Evolutionary conservation across 2,797 vertebrate genomes (phyloP).

Genomic region (Crotalus adamanteus): DNA sequence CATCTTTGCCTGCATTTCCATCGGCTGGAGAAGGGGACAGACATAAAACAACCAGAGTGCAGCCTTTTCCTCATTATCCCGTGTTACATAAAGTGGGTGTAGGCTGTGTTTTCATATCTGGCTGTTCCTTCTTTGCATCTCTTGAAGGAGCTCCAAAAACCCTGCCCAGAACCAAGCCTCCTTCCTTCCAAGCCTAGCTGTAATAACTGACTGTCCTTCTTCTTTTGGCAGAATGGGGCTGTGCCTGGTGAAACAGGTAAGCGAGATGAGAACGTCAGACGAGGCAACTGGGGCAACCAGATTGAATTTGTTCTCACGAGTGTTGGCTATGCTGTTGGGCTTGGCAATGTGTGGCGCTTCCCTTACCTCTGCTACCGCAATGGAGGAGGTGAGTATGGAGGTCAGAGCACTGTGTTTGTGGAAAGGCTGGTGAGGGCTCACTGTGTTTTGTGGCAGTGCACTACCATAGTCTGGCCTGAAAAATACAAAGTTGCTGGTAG

Average conservation of each 20-base stretch:
- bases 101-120: not conserved
- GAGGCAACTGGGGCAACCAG: conserved; percentile 99
- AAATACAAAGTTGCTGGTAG: not conserved
- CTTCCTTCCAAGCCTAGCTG: not conserved
- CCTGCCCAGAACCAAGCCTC: not conserved
- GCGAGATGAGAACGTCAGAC: conserved; percentile 89
- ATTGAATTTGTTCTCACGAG: conserved; percentile 98
- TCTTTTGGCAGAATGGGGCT: conserved; percentile 86
- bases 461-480: not conserved
- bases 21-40: not conserved
- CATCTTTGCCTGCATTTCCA: conserved; percentile 44
- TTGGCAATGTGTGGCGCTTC: conserved; percentile 98
- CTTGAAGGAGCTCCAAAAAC: not conserved
- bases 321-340: conserved; percentile 96
- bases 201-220: conserved; percentile 34
- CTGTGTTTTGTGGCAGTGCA: not conserved
- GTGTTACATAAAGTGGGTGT: not conserved
- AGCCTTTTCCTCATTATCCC: not conserved
- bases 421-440: not conserved
- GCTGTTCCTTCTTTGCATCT: not conserved
- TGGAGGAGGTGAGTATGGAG: conserved; percentile 86
- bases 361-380: conserved; percentile 99
- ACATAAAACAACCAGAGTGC: not conserved
- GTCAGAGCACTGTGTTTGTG: not conserved
- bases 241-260: conserved; percentile 91